Conservation (phyloP, 35 echinoderm and acorn worm genomes). For the Stichopus chloronotus region DNA sequence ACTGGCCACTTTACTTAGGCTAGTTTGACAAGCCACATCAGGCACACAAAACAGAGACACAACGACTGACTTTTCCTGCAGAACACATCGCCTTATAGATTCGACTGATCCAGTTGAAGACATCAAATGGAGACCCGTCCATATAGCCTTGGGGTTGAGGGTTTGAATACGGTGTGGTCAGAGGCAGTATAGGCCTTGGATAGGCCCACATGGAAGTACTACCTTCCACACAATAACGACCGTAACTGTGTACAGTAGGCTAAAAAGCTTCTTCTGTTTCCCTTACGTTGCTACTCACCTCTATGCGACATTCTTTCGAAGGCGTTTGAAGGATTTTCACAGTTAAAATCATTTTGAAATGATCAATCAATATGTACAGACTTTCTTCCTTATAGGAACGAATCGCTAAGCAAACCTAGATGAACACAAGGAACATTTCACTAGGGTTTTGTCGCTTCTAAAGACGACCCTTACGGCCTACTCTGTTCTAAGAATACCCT, state of each 20-base stretch:
- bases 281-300: slow-evolving; percentile 13
- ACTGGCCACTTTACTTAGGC: no score
- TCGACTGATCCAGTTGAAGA: not conserved
- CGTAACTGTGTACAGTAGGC: slow-evolving; percentile 2
- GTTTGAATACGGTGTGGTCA: not conserved
- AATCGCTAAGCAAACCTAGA: not conserved
- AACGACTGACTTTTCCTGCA: no score
- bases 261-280: not conserved
- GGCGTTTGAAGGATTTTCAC: slow-evolving; percentile 64
- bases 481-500: not conserved
- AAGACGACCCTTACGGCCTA: not conserved
- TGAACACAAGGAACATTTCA: not conserved
- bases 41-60: no score
- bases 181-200: not conserved
- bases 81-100: no score
- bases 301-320: slow-evolving; percentile 66
- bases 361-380: not conserved
- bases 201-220: not conserved
- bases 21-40: no score
- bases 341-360: slow-evolving; percentile 48
- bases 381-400: slow-evolving; percentile 6
- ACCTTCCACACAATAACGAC: not conserved
- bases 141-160: not conserved
- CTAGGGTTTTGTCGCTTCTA: not conserved
- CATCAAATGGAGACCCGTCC: not conserved